These are phyloP conservation scores for Lacanobia oleracea DNA, from an alignment of 2,888 invertebrate species.

Conservation along the genomic window DNA sequence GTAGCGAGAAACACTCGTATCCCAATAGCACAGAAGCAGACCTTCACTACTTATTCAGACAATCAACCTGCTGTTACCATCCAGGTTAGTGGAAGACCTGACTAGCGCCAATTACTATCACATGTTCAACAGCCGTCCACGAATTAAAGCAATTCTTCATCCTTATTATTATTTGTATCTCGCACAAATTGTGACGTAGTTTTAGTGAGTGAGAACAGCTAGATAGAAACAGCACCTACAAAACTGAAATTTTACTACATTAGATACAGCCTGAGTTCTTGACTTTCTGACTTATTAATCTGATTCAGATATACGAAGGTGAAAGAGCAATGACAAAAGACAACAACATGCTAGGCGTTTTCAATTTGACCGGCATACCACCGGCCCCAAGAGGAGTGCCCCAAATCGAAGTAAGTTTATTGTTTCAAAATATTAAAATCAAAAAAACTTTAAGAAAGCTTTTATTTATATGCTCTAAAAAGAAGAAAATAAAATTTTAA, in stretches of 20 bases:
- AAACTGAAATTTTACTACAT: background rate
- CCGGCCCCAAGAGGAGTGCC: slow-evolving; percentile 96
- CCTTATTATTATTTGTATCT: background rate
- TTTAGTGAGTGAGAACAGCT: background rate
- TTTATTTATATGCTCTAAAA: no score
- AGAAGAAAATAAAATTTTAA: no score
- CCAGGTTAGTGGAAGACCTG: slow-evolving; percentile 85
- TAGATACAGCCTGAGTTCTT: background rate
- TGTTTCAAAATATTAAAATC: no score
- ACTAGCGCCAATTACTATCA: no score
- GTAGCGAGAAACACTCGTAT: slow-evolving; percentile 95
- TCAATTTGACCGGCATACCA: slow-evolving; percentile 95
- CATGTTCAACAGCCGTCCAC: background rate
- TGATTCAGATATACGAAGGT: slow-evolving; percentile 94
- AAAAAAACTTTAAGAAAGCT: no score
- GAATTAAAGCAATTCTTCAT: background rate
- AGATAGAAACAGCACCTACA: background rate
- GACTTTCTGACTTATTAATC: background rate
- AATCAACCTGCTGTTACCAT: slow-evolving; percentile 97
- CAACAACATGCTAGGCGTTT: slow-evolving; percentile 96
- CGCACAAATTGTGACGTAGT: no score
- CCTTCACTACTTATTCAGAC: slow-evolving; percentile 97
- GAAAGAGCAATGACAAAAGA: slow-evolving; percentile 97
- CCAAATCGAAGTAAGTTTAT: slow-evolving; percentile 90
- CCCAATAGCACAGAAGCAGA: slow-evolving; percentile 94